Base-by-base conservation (phyloP, 2,888 invertebrate genomes). In the Athrips mouffetella region DNA sequence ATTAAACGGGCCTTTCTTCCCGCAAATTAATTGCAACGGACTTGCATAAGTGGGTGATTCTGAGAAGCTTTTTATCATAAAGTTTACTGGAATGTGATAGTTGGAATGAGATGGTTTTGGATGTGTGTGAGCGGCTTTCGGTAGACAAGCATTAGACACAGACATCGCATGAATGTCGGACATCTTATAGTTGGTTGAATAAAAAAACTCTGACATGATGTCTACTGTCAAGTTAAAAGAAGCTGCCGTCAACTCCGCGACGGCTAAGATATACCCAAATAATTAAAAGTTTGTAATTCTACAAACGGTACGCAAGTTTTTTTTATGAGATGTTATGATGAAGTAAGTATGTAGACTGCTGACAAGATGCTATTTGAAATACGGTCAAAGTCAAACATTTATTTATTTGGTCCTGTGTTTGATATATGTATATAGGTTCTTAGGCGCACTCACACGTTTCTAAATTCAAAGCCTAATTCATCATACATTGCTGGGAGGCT, bases 81-180 rank as follows among this genome's bases (percentile, higher is more conserved):
- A 20, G 42, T 8, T 47, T 3, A 3, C 16, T 53, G 63, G 67
- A 67, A 67, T 70, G 65, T 62, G 62, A 57, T 57, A 55, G 58
- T 47, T 18, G 20, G 30, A 47, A 46, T 45, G 45, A 21, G 30
- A 18, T 20, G 13, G 50, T 45, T 20, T n/a, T 11, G 35, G 23
- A n/a, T 30, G 20, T 40, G 44, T 48, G 58, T 64, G 60, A 67
- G 59, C 52, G 52, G 58, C 54, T 63, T 58, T 33, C 63, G 66
- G 61, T 67, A 67, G 73, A 73, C 74, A 73, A 65, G 62, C 73
- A 67, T 73, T 66, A 65, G 68, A 70, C 46, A 25, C 21, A 42
- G 41, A 46, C 33, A 45, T 48, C 42, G 29, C 37, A 44, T 31
- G 30, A 18, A 45, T 33, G 46, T 33, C 33, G 27, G 41, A 30